These are phyloP conservation scores for Seriola aureovittata DNA, from an alignment of 2,113 vertebrate species.

Conservation along the genomic window DNA sequence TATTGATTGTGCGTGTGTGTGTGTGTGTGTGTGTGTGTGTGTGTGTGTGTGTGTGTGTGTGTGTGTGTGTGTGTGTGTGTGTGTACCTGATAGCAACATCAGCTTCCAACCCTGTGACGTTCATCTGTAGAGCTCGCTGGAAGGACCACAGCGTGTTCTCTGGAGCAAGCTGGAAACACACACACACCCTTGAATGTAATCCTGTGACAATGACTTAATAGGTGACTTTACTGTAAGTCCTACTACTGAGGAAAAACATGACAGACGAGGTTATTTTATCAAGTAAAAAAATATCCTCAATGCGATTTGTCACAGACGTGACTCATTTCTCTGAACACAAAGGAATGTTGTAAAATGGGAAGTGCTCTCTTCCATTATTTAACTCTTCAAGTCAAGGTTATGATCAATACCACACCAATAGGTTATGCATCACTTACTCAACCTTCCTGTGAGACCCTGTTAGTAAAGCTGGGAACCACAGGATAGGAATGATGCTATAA, in stretches of 20 bases:
- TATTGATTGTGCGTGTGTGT: constrained; percentile 32
- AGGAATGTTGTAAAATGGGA: constrained; percentile 22
- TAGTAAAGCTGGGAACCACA: constrained; percentile 36
- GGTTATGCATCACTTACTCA: constrained; percentile 41
- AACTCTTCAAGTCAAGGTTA: constrained; percentile 16
- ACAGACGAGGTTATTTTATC: neutral
- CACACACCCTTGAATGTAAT: constrained; percentile 1
- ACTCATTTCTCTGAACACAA: neutral
- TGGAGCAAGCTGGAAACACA: constrained; percentile 89
- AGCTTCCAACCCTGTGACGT: constrained; percentile 89
- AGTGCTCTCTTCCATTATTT: neutral
- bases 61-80: neutral
- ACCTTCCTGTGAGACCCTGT: constrained; percentile 24
- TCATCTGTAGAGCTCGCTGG: constrained; percentile 92
- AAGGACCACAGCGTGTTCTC: constrained; percentile 98
- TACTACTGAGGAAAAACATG: neutral
- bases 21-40: neutral
- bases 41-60: constrained; percentile 3
- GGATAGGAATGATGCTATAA: constrained; percentile 53
- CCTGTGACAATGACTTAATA: neutral
- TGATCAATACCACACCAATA: constrained; percentile 34
- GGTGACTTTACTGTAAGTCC: neutral
- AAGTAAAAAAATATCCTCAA: neutral
- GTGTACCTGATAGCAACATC: constrained; percentile 92
- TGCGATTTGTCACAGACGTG: neutral